Percentiles rank a stretch among this genome's conserved stretches.
phyloP scores from a whole-genome alignment of 2,113 vertebrate species.

The Thunnus thynnus region DNA sequence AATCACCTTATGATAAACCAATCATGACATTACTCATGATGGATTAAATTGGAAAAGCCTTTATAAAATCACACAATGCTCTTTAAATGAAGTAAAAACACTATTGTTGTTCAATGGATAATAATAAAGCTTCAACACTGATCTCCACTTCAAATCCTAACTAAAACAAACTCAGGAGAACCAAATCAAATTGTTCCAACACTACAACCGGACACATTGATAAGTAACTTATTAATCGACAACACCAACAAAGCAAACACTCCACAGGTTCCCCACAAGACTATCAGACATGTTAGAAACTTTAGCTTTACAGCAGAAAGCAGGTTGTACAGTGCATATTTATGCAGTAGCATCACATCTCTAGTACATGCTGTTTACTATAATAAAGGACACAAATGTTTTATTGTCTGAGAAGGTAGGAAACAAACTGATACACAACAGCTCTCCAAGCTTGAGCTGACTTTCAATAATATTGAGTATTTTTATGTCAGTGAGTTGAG shows the following conservation, averaged over 20 bases:
- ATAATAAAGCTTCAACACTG: constrained; percentile 20
- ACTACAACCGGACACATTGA: constrained; percentile 29
- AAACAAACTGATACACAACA: not conserved
- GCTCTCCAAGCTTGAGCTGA: not conserved
- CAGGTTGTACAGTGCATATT: not conserved
- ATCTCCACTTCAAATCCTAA: constrained; percentile 7
- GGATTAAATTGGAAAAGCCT: not conserved
- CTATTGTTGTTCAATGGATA: not conserved
- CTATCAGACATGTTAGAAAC: constrained; percentile 38
- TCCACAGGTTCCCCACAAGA: constrained; percentile 50
- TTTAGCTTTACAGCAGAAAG: constrained; percentile 13
- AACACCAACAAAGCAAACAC: constrained; percentile 53
- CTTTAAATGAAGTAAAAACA: not conserved
- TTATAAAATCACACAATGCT: too few relatives aligned
- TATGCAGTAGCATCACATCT: not conserved
- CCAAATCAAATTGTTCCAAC: constrained; percentile 16
- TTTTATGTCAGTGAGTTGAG: not conserved
- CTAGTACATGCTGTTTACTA: not conserved
- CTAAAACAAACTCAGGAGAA: constrained; percentile 24
- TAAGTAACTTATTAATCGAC: constrained; percentile 36
- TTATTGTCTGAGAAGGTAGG: constrained; percentile 30
- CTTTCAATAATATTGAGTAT: not conserved
- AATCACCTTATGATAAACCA: not conserved
- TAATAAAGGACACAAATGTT: constrained; percentile 13
- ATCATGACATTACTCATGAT: not conserved